Evolutionary conservation across 35 echinoderm and acorn worm genomes (phyloP).

Genomic region (Hemicentrotus pulcherrimus): DNA sequence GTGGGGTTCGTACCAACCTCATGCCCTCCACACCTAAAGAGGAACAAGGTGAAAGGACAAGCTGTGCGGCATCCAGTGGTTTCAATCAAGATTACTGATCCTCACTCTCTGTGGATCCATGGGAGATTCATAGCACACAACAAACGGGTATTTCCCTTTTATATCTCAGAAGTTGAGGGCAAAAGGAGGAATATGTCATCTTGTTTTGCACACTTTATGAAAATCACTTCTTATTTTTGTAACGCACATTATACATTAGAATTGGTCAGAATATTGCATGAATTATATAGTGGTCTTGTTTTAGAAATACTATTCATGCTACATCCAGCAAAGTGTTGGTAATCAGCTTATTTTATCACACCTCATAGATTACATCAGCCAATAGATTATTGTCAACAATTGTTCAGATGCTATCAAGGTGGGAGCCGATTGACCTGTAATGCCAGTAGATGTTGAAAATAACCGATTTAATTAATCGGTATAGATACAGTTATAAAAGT

Average conservation of each 20-base stretch:
- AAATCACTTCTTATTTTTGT: not conserved
- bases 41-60: not conserved
- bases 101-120: not conserved
- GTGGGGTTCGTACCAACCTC: constrained; percentile 63
- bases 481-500: too few species aligned
- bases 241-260: not conserved
- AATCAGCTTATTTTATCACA: not conserved
- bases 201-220: not conserved
- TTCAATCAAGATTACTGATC: not conserved
- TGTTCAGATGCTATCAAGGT: too few species aligned
- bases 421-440: too few species aligned
- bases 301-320: not conserved
- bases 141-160: not conserved
- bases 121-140: too few species aligned
- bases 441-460: too few species aligned
- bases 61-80: not conserved
- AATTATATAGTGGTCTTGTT: not conserved
- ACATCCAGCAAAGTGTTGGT: not conserved
- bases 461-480: too few species aligned
- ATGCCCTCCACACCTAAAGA: not conserved
- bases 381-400: too few species aligned
- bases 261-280: not conserved
- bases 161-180: not conserved
- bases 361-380: not conserved
- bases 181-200: not conserved